A percentile compares a stretch with the other conserved stretches of the same genome.
Conservation (phyloP, 1,140 invertebrate species). For the Drosophila nikananu region DNA sequence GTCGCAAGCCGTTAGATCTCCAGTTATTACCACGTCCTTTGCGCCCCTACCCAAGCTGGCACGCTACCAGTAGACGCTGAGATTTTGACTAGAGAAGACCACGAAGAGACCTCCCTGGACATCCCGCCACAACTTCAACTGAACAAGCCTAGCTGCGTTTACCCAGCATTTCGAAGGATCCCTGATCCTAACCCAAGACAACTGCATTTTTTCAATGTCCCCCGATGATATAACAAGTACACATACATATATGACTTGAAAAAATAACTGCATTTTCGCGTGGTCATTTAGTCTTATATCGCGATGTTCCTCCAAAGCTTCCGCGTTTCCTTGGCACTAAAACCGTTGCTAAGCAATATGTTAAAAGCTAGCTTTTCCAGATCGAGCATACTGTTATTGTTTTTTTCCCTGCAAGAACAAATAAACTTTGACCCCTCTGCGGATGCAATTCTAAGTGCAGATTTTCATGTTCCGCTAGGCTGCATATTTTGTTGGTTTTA, state of each 20-base stretch:
- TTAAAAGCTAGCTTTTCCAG: constrained; percentile 20
- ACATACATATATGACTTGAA: constrained; percentile 20
- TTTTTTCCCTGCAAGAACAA: constrained; percentile 29
- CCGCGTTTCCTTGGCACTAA: constrained; percentile 18
- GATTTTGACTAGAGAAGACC: constrained; percentile 15
- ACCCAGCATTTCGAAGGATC: constrained; percentile 49
- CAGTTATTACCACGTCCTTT: constrained; percentile 33
- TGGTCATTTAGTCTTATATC: constrained; percentile 15
- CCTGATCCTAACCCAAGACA: constrained; percentile 45
- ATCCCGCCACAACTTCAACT: constrained; percentile 16
- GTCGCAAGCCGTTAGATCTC: constrained; percentile 30
- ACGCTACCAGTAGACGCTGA: constrained; percentile 60
- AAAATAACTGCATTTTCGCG: constrained; percentile 20
- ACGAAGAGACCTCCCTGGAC: constrained; percentile 23
- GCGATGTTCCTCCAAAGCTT: constrained; percentile 8
- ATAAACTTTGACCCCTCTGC: constrained; percentile 33
- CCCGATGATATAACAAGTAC: constrained; percentile 45
- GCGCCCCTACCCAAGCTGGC: constrained; percentile 60
- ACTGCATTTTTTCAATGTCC: constrained; percentile 60
- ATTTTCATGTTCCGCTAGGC: constrained; percentile 37
- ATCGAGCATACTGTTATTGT: constrained; percentile 29
- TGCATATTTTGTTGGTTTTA: constrained; percentile 32
- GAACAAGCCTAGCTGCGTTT: constrained; percentile 38
- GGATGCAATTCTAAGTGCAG: constrained; percentile 36
- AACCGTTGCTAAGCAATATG: constrained; percentile 22